These are phyloP conservation scores for Drosophila setifemur DNA, from an alignment of 1,140 invertebrate species.

Conservation along the genomic window DNA sequence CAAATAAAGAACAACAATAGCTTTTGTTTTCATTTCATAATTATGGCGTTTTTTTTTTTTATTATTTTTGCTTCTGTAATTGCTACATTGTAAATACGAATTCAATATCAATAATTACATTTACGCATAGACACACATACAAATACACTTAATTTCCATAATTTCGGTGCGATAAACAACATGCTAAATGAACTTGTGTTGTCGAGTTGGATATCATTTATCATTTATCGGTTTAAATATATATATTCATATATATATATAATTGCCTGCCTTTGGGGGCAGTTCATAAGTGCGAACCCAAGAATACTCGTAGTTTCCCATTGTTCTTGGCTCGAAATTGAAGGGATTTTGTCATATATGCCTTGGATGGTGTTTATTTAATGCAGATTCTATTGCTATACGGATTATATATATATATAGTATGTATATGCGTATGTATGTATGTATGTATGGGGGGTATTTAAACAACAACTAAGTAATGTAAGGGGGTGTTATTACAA, in stretches of 20 bases:
- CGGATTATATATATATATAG: constrained; percentile 14
- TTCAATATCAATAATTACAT: constrained; percentile 79
- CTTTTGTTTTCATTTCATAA: constrained; percentile 63
- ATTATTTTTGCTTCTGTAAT: constrained; percentile 72
- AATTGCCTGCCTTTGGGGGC: constrained; percentile 59
- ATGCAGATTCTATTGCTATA: constrained; percentile 31
- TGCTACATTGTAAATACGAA: constrained; percentile 78
- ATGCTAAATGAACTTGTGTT: constrained; percentile 45
- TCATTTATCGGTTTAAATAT: constrained; percentile 18
- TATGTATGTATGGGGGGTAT: constrained; percentile 12
- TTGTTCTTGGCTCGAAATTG: constrained; percentile 49
- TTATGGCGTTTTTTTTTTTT: constrained; percentile 76
- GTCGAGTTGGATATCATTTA: no score
- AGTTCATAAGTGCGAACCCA: constrained; percentile 63
- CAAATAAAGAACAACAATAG: background rate
- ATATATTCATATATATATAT: constrained; percentile 20
- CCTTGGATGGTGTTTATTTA: constrained; percentile 46
- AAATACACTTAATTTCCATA: constrained; percentile 43
- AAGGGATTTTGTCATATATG: constrained; percentile 63
- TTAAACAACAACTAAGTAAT: constrained; percentile 66
- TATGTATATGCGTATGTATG: constrained; percentile 3
- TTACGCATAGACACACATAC: constrained; percentile 72
- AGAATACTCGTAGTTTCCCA: background rate
- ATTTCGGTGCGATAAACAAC: constrained; percentile 67
- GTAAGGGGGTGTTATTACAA: constrained; percentile 22